These are phyloP conservation scores for Boulengeromyrus knoepffleri DNA, from an alignment of 2,113 vertebrate species.

Conservation along the genomic window DNA sequence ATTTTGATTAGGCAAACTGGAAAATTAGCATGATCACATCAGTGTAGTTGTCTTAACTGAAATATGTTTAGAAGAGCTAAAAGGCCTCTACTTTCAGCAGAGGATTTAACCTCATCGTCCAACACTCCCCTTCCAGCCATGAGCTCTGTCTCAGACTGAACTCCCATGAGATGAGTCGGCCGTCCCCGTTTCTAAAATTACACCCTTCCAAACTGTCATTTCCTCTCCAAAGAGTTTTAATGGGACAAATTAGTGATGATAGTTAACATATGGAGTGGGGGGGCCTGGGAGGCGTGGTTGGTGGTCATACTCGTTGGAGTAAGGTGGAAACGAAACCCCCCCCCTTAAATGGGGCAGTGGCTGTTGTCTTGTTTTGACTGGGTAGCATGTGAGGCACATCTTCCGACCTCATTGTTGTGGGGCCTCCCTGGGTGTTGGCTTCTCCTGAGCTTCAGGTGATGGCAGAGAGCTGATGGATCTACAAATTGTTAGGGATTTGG, in stretches of 20 bases:
- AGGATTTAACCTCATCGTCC: background rate
- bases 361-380: background rate
- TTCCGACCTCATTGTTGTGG: background rate
- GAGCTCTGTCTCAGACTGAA: constrained; percentile 42
- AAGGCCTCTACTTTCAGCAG: constrained; percentile 48
- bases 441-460: background rate
- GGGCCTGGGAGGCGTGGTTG: constrained; percentile 14
- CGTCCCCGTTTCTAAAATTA: constrained; percentile 65
- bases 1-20: background rate
- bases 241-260: constrained; percentile 65
- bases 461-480: background rate
- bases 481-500: background rate
- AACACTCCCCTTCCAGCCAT: background rate
- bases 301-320: constrained; percentile 19
- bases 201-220: constrained; percentile 66
- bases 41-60: background rate
- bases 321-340: background rate
- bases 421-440: background rate
- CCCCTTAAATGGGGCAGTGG: background rate
- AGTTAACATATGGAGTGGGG: constrained; percentile 60
- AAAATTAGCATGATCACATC: background rate
- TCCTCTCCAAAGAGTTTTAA: constrained; percentile 65
- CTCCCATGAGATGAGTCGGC: constrained; percentile 50
- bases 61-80: background rate
- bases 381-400: background rate